Percentiles rank a stretch among this genome's conserved stretches.
These are phyloP conservation scores for Forbesichthys agassizii DNA, from an alignment of 2,113 vertebrate species.

Conservation along the genomic window DNA sequence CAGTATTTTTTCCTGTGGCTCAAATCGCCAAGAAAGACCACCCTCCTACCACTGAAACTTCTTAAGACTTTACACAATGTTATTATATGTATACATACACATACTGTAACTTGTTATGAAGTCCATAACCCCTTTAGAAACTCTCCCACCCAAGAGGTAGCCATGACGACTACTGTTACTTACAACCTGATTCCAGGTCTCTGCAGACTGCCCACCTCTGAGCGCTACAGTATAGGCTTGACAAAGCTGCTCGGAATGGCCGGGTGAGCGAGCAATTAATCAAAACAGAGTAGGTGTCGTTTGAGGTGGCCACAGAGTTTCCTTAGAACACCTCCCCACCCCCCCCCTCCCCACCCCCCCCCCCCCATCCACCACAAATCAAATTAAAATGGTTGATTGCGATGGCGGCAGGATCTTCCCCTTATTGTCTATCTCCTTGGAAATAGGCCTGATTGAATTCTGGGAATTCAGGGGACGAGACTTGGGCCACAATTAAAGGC, in stretches of 20 bases:
- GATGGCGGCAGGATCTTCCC: slow-evolving; percentile 42
- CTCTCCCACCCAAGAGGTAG: neutral
- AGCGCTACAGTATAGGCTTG: slow-evolving; percentile 11
- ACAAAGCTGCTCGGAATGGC: slow-evolving; percentile 34
- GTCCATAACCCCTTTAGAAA: neutral
- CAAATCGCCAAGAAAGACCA: neutral
- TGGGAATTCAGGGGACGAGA: slow-evolving; percentile 36
- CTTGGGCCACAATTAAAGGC: slow-evolving; percentile 24
- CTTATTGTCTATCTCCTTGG: slow-evolving; percentile 46
- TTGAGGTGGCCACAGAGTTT: slow-evolving; percentile 25
- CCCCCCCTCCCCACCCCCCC: neutral
- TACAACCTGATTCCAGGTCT: slow-evolving; percentile 1
- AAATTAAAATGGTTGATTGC: slow-evolving; percentile 63
- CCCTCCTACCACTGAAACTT: neutral
- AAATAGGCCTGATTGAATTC: slow-evolving; percentile 50
- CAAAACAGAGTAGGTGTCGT: slow-evolving; percentile 38
- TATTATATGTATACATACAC: neutral
- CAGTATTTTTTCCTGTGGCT: neutral
- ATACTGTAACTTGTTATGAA: neutral
- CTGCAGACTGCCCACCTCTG: slow-evolving; percentile 9
- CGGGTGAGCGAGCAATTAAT: slow-evolving; percentile 41
- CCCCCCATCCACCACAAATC: slow-evolving; percentile 21
- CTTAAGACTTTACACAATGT: neutral
- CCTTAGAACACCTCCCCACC: slow-evolving; percentile 19
- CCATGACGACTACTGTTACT: neutral